Evolutionary conservation across 2,888 invertebrate genomes (phyloP), one percentile per base, ranked within the genome.

Genomic region (Candidula unifasciata): DNA sequence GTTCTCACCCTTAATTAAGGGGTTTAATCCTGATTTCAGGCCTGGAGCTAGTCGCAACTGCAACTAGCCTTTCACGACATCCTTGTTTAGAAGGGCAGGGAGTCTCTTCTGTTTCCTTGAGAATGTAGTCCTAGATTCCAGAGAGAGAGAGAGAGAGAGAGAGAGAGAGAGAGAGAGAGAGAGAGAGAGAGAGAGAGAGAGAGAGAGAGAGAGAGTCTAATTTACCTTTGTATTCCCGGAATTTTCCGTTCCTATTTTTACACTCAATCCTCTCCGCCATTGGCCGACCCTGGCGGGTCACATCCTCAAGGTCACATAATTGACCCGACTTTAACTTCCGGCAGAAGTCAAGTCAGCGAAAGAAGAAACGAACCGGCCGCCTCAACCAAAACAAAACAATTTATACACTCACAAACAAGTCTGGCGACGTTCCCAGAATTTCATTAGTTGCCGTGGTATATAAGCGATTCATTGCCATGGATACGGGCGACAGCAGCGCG

Each of bases 241-340:
- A 44, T 10, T 44, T 10, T 44, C 44, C 44, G 44, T 44, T 44
- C 6, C 44, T 44, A 44, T 44, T 44, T 44, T 44, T 44, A 44
- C 6, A 10, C 21, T 18, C 24, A 16, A 33, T 16, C 33, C 16
- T n/a, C 33, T 33, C 33, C 18, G 0, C 33, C 69, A 69, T 69
- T 69, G 69, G 69, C 33, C 33, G 16, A 18, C 1, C 13, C 30
- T 33, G 69, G 30, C 77, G 77, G 82, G 82, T 82, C 77, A 77
- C 18, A 69, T 30, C 33, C 74, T 82, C 82, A 82, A 82, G 82
- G 82, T 68, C 77, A 66, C 68, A 69, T 54, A 27, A 24, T 74
- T 73, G 73, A 74, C 74, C 68, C 68, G 24, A 35, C 16, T 57
- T 44, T 60, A 24, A 18, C 44, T 82, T 66, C 66, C 66, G 82